These are phyloP conservation scores for Dinocampus coccinellae DNA, from an alignment of 2,888 invertebrate species.

Conservation along the genomic window DNA sequence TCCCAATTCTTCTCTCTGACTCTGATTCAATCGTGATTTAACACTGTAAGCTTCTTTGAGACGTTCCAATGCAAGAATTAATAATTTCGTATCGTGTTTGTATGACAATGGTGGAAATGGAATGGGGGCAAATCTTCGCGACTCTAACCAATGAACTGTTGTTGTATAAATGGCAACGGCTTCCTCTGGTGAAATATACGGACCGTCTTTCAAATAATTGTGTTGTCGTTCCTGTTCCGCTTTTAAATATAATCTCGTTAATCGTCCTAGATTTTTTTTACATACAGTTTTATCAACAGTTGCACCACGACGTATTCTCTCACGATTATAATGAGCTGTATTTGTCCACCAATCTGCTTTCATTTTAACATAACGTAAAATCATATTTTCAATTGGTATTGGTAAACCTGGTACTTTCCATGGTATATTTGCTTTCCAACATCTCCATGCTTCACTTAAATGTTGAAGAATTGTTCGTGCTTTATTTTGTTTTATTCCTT, in stretches of 20 bases:
- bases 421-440: conserved; percentile 99
- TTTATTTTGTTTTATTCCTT: conserved; percentile 99
- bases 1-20: conserved; percentile 97
- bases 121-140: conserved; percentile 97
- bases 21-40: conserved; percentile 97
- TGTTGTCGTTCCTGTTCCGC: conserved; percentile 99
- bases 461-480: conserved; percentile 99
- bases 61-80: conserved; percentile 96
- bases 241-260: conserved; percentile 96
- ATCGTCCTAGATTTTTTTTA: conserved; percentile 98
- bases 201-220: conserved; percentile 99
- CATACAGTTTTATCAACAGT: conserved; percentile 99
- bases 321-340: conserved; percentile 99
- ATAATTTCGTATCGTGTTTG: conserved; percentile 98
- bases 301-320: conserved; percentile 98
- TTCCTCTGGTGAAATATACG: conserved; percentile 99
- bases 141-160: conserved; percentile 99
- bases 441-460: conserved; percentile 98
- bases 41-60: conserved; percentile 98
- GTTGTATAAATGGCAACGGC: conserved; percentile 99
- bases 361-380: conserved; percentile 98
- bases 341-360: conserved; percentile 99
- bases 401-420: conserved; percentile 99
- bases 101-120: conserved; percentile 99
- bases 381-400: conserved; percentile 99